Evolutionary conservation across 2,797 vertebrate genomes (phyloP).

Genomic region (Notoglanidium macrostoma): DNA sequence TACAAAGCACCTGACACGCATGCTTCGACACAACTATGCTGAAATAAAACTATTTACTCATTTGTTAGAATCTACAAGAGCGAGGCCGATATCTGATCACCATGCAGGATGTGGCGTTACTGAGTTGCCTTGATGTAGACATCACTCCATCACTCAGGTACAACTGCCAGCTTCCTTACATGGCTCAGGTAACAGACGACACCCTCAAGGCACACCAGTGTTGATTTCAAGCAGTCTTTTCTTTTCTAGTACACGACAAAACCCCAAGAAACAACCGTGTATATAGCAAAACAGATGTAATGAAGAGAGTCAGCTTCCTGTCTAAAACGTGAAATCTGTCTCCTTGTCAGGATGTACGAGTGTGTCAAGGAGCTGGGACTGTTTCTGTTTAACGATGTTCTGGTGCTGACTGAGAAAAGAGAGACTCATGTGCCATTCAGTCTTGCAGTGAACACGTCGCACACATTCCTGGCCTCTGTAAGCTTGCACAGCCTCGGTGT

Average conservation of each 20-base stretch:
- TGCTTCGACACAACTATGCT: neutral
- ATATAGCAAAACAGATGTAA: too few species aligned
- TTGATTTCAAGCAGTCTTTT: neutral
- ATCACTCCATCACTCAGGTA: slow-evolving; percentile 80
- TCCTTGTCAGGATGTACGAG: slow-evolving; percentile 71
- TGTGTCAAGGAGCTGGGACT: slow-evolving; percentile 74
- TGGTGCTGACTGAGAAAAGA: slow-evolving; percentile 69
- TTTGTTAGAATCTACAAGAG: slow-evolving; percentile 77
- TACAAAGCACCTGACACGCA: neutral
- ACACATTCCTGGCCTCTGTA: slow-evolving; percentile 81
- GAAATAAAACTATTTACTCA: neutral
- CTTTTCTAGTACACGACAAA: neutral
- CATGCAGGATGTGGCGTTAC: slow-evolving; percentile 77
- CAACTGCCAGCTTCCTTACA: slow-evolving; percentile 26
- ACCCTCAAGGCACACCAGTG: neutral
- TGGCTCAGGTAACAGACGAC: slow-evolving; percentile 30
- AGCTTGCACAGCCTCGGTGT: slow-evolving; percentile 71
- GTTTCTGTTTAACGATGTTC: slow-evolving; percentile 82
- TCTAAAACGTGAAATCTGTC: neutral
- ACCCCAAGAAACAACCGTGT: neutral
- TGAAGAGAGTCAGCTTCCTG: too few species aligned
- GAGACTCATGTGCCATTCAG: slow-evolving; percentile 73
- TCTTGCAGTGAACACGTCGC: slow-evolving; percentile 64
- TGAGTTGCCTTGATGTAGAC: slow-evolving; percentile 73
- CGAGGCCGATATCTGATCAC: slow-evolving; percentile 79